phyloP scores from a whole-genome alignment of 2,113 vertebrate genomes.

The Sinocyclocheilus anshuiensis region DNA sequence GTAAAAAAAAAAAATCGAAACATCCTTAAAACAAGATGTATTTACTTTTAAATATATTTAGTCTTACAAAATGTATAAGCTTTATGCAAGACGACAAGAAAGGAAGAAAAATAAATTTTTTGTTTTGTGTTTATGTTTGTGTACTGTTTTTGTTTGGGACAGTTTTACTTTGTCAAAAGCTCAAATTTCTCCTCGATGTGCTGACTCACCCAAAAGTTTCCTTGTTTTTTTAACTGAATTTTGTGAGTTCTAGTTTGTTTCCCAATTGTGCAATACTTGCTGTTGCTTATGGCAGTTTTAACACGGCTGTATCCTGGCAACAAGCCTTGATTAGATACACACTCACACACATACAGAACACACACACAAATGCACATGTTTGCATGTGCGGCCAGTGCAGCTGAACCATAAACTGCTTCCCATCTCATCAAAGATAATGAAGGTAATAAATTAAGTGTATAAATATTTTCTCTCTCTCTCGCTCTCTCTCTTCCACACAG shows the following conservation, averaged over 20 bases:
- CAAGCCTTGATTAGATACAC: slow-evolving; percentile 49
- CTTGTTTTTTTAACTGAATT: background rate
- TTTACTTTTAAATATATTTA: no score
- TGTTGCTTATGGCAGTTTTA: slow-evolving; percentile 42
- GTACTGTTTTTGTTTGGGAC: background rate
- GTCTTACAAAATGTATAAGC: no score
- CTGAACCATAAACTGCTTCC: slow-evolving; percentile 45
- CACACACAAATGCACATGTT: background rate
- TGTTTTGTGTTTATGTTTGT: no score
- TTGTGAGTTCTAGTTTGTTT: background rate
- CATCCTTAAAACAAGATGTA: no score
- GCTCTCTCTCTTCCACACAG: slow-evolving; percentile 54
- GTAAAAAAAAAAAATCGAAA: no score
- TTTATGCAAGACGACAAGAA: no score
- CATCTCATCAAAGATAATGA: slow-evolving; percentile 43
- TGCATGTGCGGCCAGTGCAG: slow-evolving; percentile 22
- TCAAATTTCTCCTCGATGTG: background rate
- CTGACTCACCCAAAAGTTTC: background rate
- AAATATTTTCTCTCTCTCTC: slow-evolving; percentile 55
- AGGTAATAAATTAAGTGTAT: slow-evolving; percentile 52
- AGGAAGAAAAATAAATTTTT: no score
- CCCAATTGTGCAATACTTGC: slow-evolving; percentile 33
- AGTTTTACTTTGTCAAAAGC: background rate
- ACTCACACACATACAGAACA: slow-evolving; percentile 4
- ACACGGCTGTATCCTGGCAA: slow-evolving; percentile 55